Evolutionary conservation across 2,797 vertebrate genomes (phyloP).

Genomic region (Micrastur ruficollis): DNA sequence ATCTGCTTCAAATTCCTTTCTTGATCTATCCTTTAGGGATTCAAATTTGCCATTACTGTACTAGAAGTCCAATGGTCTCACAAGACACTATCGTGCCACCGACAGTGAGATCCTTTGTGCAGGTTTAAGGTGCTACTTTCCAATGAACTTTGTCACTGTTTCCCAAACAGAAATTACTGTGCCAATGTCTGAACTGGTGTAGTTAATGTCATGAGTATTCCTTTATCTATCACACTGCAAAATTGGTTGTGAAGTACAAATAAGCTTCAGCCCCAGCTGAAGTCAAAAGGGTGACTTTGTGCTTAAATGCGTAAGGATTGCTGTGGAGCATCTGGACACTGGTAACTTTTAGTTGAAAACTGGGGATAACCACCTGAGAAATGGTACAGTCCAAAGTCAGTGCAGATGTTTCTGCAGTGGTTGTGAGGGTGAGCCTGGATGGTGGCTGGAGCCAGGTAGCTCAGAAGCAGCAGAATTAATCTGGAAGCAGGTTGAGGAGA

Average conservation of each 20-base stretch:
- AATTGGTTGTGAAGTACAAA: rapidly evolving
- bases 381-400: not conserved
- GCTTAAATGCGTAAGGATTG: not conserved
- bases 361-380: not conserved
- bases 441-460: not conserved
- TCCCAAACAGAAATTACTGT: not conserved
- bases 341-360: not conserved
- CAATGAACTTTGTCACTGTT: not conserved
- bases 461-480: not conserved
- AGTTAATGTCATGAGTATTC: not conserved
- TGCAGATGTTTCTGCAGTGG: not conserved
- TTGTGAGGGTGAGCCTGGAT: rapidly evolving
- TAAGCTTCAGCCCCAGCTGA: not conserved
- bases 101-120: rapidly evolving
- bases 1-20: not conserved
- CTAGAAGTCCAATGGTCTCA: not conserved
- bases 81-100: not conserved
- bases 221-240: not conserved
- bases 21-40: not conserved
- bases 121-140: not conserved
- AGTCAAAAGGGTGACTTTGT: not conserved
- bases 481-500: not conserved
- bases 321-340: rapidly evolving
- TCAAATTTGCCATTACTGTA: not conserved
- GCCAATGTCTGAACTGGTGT: not conserved